Percentiles rank a stretch among this genome's conserved stretches.
Evolutionary conservation across 2,888 invertebrate species (phyloP).

Genomic region (Ectemnius lituratus): DNA sequence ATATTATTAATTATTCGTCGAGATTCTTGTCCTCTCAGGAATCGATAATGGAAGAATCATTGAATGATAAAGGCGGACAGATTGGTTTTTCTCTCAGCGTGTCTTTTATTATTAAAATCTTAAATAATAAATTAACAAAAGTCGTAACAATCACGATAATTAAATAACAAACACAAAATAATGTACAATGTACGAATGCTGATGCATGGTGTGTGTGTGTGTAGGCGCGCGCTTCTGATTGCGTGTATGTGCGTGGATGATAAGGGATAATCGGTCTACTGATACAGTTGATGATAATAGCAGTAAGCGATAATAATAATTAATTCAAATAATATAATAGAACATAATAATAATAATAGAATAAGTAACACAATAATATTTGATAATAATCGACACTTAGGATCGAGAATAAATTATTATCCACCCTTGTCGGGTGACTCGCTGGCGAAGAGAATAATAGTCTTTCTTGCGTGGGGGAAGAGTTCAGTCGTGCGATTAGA

Average conservation of each 20-base stretch:
- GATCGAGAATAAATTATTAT: conserved; percentile 56
- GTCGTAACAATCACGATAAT: conserved; percentile 67
- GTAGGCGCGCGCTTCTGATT: not conserved
- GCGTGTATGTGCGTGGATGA: conserved; percentile 16
- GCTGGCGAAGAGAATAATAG: conserved; percentile 18
- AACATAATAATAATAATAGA: conserved; percentile 41
- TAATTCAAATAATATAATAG: conserved; percentile 37
- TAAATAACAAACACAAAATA: conserved; percentile 69
- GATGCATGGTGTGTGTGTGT: conserved; percentile 33
- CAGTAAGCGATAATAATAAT: conserved; percentile 47
- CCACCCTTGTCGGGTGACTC: conserved; percentile 25
- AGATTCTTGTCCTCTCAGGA: too few species aligned
- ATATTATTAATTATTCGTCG: too few species aligned
- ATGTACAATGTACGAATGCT: conserved; percentile 49
- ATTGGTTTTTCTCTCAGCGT: conserved; percentile 11
- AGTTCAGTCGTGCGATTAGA: conserved; percentile 39
- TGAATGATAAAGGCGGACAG: too few species aligned
- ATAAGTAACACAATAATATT: conserved; percentile 31
- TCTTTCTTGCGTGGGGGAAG: conserved; percentile 25
- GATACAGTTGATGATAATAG: conserved; percentile 53
- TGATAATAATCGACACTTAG: conserved; percentile 40
- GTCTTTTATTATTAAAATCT: conserved; percentile 67
- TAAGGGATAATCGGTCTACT: conserved; percentile 33
- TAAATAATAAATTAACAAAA: conserved; percentile 72
- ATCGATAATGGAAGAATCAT: too few species aligned